Base-by-base conservation (phyloP, 2,797 vertebrate species). In the Eospalax fontanierii region DNA sequence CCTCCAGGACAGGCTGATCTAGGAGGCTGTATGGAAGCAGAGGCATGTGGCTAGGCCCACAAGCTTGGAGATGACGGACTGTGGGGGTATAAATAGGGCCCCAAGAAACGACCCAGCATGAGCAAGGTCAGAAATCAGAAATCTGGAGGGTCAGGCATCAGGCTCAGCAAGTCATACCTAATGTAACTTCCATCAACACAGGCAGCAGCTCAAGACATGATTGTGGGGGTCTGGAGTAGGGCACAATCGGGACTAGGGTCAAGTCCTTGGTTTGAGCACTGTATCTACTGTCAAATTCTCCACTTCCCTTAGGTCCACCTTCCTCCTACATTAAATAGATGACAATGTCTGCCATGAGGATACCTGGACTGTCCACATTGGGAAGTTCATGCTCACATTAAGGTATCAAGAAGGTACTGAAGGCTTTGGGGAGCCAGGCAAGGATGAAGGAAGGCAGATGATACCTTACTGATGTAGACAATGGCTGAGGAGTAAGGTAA, bases 91-190 rank as follows among this genome's bases (percentile, higher is more conserved):
- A 59, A 21, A 63, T 0, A 8, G n/a, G 59, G 61, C 46, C 54
- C 54, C 0, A 40, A 18, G 59, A 1, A 57, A 88, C 6, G 0
- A 63, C 0, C 3, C 16, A 21, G 16, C 3, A 1, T 0, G 12
- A n/a, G 35, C 18, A 28, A 30, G 30, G 50, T 65, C 81, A 73
- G 71, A 50, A 43, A 88, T 43, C 59, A 74, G 65, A 79, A 70
- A 68, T 38, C 4, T 22, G 28, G 57, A 50, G 57, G 43, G 46
- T 61, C 35, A 16, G 74, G 65, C 0, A 0, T 33, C 30, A 68
- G 79, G 16, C 9, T 33, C 57, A 28, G n/a, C 1, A 12, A 79
- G 50, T 40, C 59, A n/a, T 16, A 81, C 40, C 8, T 40, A 50
- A 30, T 5, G 16, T 8, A 54, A 24, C 1, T 8, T 76, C 75